These are phyloP conservation scores for Oryzias woworae DNA, from an alignment of 2,113 vertebrate genomes.

Conservation along the genomic window DNA sequence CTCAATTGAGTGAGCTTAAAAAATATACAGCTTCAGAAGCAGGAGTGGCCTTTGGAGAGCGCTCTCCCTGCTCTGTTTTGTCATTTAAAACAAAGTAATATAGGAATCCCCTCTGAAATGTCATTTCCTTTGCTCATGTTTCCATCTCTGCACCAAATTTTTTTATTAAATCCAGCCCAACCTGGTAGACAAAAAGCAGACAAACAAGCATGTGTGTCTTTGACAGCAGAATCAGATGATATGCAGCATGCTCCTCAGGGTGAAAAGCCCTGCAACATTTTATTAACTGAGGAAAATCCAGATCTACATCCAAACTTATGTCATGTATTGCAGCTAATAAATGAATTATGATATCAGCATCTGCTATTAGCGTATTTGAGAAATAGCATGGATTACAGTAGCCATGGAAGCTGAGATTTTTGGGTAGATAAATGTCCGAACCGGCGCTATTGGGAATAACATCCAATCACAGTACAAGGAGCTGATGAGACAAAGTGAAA, in stretches of 20 bases:
- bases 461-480: slow-evolving; percentile 17
- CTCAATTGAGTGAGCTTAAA: background rate
- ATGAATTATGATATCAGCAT: slow-evolving; percentile 48
- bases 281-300: background rate
- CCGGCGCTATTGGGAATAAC: background rate
- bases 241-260: background rate
- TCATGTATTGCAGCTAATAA: slow-evolving; percentile 44
- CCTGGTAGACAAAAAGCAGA: too few relatives aligned
- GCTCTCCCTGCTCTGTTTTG: background rate
- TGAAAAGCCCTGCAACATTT: background rate
- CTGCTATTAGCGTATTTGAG: slow-evolving; percentile 31
- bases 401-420: slow-evolving; percentile 4
- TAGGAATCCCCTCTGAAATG: background rate
- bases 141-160: background rate
- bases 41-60: background rate
- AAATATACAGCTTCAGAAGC: background rate
- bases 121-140: background rate
- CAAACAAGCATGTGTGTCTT: background rate
- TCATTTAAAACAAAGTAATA: background rate
- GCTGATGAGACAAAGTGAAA: background rate
- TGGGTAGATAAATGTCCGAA: slow-evolving; percentile 17
- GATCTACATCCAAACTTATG: slow-evolving; percentile 34
- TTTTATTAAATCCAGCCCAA: slow-evolving; percentile 1
- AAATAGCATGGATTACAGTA: slow-evolving; percentile 29
- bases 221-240: background rate